Conservation (phyloP, 2,888 invertebrate species). For the Troides helena region DNA sequence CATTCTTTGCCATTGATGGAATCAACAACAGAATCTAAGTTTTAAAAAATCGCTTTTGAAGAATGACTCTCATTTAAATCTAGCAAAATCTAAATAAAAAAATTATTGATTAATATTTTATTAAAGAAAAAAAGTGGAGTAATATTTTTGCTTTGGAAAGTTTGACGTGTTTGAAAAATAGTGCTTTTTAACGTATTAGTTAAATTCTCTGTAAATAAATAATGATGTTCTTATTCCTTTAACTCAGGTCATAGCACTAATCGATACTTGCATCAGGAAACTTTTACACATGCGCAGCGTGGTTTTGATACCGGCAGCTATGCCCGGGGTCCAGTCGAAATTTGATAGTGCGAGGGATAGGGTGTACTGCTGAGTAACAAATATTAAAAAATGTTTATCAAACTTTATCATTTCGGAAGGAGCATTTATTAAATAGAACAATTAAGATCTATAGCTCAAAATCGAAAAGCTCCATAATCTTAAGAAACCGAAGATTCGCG, state of each 20-base stretch:
- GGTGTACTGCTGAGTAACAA: background rate
- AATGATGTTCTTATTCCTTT: too few species aligned
- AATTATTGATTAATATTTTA: too few species aligned
- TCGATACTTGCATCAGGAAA: slow-evolving; percentile 27
- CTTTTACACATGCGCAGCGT: slow-evolving; percentile 40
- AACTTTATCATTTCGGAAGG: slow-evolving; percentile 62
- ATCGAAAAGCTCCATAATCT: background rate
- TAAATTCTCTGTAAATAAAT: too few species aligned
- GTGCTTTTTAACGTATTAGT: too few species aligned
- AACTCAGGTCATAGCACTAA: background rate
- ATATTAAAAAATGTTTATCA: slow-evolving; percentile 34
- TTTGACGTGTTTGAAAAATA: too few species aligned
- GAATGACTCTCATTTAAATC: too few species aligned
- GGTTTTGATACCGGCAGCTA: slow-evolving; percentile 40
- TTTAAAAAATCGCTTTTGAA: too few species aligned
- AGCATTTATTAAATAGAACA: slow-evolving; percentile 41
- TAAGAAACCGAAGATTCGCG: background rate
- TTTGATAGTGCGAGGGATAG: background rate
- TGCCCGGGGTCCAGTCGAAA: slow-evolving; percentile 10
- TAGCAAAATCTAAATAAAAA: too few species aligned
- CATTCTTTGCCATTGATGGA: too few species aligned
- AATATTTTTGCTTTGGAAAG: too few species aligned
- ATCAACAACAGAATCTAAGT: too few species aligned
- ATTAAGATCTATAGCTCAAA: background rate
- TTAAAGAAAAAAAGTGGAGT: too few species aligned